A percentile compares a stretch with the other conserved stretches of the same genome.
phyloP scores from a whole-genome alignment of 2,797 vertebrate genomes.

The Decapterus maruadsi region DNA sequence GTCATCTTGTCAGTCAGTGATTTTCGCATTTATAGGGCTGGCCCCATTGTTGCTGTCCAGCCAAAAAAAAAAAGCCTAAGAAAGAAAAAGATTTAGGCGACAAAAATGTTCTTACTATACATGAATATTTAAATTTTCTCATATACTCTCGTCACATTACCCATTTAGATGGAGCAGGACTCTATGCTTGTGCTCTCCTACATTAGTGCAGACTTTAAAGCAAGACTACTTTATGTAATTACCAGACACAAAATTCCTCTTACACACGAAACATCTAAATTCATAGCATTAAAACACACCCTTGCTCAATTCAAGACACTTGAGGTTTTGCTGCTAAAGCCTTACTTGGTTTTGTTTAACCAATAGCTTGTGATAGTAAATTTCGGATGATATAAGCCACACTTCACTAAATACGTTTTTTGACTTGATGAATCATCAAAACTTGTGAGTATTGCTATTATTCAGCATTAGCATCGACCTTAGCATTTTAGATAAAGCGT shows the following conservation, averaged over 20 bases:
- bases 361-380: background rate
- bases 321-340: background rate
- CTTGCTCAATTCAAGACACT: background rate
- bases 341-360: background rate
- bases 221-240: background rate
- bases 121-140: background rate
- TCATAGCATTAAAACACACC: background rate
- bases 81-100: background rate
- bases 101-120: background rate
- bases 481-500: background rate
- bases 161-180: background rate
- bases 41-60: no score
- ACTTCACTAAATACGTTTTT: background rate
- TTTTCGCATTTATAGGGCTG: no score
- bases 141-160: background rate
- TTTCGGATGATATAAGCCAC: background rate
- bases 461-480: background rate
- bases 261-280: background rate
- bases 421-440: background rate
- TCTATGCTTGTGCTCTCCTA: constrained; percentile 37
- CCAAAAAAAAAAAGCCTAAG: background rate
- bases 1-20: no score
- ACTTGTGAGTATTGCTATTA: background rate
- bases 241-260: background rate
- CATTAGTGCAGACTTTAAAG: background rate